Conservation (phyloP, 1,140 invertebrate genomes). For the Ctenoplectra terminalis region DNA sequence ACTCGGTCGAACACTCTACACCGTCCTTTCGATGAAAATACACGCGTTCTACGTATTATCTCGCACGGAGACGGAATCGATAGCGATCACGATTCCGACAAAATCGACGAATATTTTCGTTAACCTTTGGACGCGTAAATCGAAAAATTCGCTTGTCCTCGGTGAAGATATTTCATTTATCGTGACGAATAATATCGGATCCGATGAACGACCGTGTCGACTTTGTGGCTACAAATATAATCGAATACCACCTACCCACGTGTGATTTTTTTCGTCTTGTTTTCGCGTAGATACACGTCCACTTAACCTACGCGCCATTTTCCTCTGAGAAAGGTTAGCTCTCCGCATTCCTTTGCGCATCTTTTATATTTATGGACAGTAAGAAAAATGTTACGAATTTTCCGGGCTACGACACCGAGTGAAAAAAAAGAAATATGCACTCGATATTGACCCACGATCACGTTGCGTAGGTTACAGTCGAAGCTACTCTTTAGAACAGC, state of each 20-base stretch:
- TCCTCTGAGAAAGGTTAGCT: no score
- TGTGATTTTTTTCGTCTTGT: not conserved
- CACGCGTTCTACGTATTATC: not conserved
- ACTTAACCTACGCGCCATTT: not conserved
- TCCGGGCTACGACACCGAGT: no score
- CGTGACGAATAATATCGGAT: not conserved
- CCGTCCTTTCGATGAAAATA: not conserved
- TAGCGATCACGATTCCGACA: not conserved
- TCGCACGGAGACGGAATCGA: not conserved
- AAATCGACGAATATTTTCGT: not conserved
- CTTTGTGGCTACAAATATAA: not conserved
- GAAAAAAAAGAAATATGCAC: not conserved
- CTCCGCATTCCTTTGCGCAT: no score
- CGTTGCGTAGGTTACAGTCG: conserved; percentile 35
- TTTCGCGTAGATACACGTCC: not conserved
- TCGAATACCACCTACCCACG: not conserved
- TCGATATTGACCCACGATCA: conserved; percentile 1
- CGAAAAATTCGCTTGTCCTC: not conserved
- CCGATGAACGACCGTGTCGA: no score
- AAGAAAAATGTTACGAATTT: no score
- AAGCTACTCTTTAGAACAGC: conserved; percentile 57
- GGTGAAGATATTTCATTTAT: no score
- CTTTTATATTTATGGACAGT: no score
- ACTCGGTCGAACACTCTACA: not conserved
- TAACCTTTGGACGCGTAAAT: no score